Evolutionary conservation across 1,140 invertebrate genomes (phyloP).

Genomic region (Wiebesia pumilae): DNA sequence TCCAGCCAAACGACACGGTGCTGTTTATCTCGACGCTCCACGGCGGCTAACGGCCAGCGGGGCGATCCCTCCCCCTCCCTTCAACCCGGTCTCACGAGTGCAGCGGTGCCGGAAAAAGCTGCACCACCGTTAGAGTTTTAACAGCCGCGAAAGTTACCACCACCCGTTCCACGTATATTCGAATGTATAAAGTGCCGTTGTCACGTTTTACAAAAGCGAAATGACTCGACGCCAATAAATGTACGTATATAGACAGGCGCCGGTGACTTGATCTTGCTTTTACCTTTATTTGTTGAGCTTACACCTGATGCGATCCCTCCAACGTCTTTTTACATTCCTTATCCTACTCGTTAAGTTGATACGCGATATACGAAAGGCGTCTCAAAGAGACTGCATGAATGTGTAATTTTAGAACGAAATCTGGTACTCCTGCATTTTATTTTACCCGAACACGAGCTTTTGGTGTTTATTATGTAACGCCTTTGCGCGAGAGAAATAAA

Average conservation of each 20-base stretch:
- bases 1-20: conserved; percentile 79
- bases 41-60: conserved; percentile 76
- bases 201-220: conserved; percentile 22
- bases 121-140: background rate
- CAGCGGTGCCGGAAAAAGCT: background rate
- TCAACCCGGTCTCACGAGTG: background rate
- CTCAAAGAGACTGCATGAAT: background rate
- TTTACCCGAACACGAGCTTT: background rate
- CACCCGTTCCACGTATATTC: background rate
- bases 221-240: conserved; percentile 23
- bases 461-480: background rate
- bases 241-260: background rate
- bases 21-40: conserved; percentile 85
- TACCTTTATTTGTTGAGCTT: background rate
- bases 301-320: background rate
- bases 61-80: too few relatives aligned
- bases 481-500: background rate
- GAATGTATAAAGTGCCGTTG: conserved; percentile 19
- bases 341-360: too few relatives aligned
- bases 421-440: background rate
- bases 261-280: background rate
- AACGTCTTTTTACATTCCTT: too few relatives aligned
- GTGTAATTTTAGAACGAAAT: background rate
- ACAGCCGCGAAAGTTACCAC: background rate
- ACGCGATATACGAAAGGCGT: too few relatives aligned